Percentiles rank a stretch among this genome's conserved stretches.
These are phyloP conservation scores for Protomyctophum bolini DNA, from an alignment of 2,113 vertebrate species.

Conservation along the genomic window DNA sequence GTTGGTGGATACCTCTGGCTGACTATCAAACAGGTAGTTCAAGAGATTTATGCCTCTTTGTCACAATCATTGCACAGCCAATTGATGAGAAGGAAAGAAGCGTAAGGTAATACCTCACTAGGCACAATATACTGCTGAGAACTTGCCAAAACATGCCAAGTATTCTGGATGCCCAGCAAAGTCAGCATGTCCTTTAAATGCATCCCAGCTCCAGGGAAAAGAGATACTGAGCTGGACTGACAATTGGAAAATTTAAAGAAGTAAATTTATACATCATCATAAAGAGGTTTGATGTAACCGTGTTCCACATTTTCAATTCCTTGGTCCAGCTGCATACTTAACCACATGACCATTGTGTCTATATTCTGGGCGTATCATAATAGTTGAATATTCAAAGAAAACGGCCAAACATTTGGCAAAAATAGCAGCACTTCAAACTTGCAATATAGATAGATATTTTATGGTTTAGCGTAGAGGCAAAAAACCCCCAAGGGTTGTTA, in stretches of 20 bases:
- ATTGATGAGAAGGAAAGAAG: slow-evolving; percentile 27
- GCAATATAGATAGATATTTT: no score
- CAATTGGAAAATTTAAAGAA: slow-evolving; percentile 5
- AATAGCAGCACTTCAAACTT: no score
- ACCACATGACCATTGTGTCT: no score
- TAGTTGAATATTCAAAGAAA: no score
- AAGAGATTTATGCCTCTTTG: slow-evolving; percentile 62
- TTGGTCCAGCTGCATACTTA: background rate
- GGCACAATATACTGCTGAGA: slow-evolving; percentile 45
- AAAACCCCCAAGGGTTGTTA: no score
- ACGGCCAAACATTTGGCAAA: no score
- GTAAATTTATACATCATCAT: background rate
- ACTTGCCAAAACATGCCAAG: slow-evolving; percentile 54
- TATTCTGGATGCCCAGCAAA: slow-evolving; percentile 31
- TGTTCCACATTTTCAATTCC: slow-evolving; percentile 2
- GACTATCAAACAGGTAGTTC: slow-evolving; percentile 65
- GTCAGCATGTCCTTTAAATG: background rate
- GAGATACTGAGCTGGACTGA: slow-evolving; percentile 6
- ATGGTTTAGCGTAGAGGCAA: no score
- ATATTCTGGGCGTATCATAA: no score
- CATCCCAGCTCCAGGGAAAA: slow-evolving; percentile 1
- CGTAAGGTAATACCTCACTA: slow-evolving; percentile 57
- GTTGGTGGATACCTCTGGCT: slow-evolving; percentile 41
- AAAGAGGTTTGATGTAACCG: background rate
- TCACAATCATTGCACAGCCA: slow-evolving; percentile 35